A percentile compares a stretch with the other conserved stretches of the same genome.
Conservation (phyloP, 2,888 invertebrate species). For the Drosophila longiperda region DNA sequence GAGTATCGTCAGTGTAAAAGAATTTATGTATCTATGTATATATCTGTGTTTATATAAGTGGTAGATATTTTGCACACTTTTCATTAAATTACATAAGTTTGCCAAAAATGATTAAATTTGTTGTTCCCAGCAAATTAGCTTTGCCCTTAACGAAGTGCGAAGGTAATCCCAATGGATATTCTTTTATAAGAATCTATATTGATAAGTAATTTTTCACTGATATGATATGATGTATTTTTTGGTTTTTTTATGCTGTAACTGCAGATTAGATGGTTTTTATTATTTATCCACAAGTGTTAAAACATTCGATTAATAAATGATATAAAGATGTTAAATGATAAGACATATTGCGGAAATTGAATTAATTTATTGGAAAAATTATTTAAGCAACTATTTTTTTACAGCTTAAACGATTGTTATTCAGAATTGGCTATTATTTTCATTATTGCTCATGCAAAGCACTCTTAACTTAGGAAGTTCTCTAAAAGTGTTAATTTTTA, state of each 20-base stretch:
- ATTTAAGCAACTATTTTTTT: background rate
- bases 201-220: constrained; percentile 33
- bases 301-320: background rate
- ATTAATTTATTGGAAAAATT: background rate
- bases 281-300: background rate
- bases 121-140: constrained; percentile 42
- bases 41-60: background rate
- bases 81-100: constrained; percentile 78
- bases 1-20: constrained; percentile 9
- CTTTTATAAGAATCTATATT: background rate
- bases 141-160: constrained; percentile 36
- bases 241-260: constrained; percentile 44
- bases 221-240: constrained; percentile 30
- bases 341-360: background rate
- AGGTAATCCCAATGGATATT: constrained; percentile 65
- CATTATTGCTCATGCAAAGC: background rate
- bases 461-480: constrained; percentile 9
- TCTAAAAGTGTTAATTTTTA: background rate
- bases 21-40: constrained; percentile 14
- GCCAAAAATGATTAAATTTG: constrained; percentile 73
- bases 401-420: background rate
- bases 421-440: background rate
- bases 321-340: background rate
- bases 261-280: background rate
- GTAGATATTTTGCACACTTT: constrained; percentile 49